A percentile compares a stretch with the other conserved stretches of the same genome.
Evolutionary conservation across 1,140 invertebrate species (phyloP).

Genomic region (Lithobius niger): DNA sequence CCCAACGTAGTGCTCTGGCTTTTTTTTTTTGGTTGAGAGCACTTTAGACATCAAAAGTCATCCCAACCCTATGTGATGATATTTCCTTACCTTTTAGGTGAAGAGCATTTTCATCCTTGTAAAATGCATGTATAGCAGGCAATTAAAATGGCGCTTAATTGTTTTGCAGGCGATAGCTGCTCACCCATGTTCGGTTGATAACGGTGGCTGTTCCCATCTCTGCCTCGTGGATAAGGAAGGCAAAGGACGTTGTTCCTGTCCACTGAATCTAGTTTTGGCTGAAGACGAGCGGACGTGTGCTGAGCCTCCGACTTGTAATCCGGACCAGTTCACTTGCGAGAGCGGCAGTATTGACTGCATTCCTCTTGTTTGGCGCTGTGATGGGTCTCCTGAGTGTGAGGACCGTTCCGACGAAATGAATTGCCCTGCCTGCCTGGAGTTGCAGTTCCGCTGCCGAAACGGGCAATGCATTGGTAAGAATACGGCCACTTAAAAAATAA

Average conservation of each 20-base stretch:
- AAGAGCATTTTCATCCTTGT: too few relatives aligned
- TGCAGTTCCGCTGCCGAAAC: constrained; percentile 58
- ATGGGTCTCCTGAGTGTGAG: constrained; percentile 65
- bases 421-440: constrained; percentile 41
- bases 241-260: constrained; percentile 52
- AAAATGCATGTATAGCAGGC: too few relatives aligned
- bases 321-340: constrained; percentile 59
- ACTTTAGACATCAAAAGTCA: too few relatives aligned
- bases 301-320: constrained; percentile 54
- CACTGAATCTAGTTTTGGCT: constrained; percentile 52
- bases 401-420: constrained; percentile 65
- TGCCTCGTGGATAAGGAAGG: constrained; percentile 36
- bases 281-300: constrained; percentile 54
- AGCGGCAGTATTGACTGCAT: constrained; percentile 49
- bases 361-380: constrained; percentile 67
- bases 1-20: too few relatives aligned
- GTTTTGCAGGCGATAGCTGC: constrained; percentile 16
- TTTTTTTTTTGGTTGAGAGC: too few relatives aligned
- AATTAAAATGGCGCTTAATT: too few relatives aligned
- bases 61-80: too few relatives aligned
- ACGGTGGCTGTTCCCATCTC: constrained; percentile 54
- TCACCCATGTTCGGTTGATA: constrained; percentile 30
- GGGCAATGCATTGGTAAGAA: constrained; percentile 59
- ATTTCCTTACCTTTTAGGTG: too few relatives aligned
- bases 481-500: not conserved